These are phyloP conservation scores for Gonioctena quinquepunctata DNA, from an alignment of 1,140 invertebrate genomes.

Conservation along the genomic window DNA sequence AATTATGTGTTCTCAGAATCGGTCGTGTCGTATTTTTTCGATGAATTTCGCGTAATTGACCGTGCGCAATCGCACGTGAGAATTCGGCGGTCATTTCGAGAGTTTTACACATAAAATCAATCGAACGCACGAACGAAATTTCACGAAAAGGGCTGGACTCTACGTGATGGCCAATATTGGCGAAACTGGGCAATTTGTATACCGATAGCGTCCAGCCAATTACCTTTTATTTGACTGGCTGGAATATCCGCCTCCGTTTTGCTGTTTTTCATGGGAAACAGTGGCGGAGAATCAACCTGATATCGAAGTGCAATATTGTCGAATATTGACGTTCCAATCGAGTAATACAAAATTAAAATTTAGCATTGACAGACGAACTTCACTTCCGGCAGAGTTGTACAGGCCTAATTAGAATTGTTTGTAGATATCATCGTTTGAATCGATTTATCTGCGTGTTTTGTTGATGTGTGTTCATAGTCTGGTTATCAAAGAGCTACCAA, in stretches of 20 bases:
- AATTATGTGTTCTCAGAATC: not conserved
- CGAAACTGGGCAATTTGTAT: not conserved
- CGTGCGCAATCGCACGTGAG: slow-evolving; percentile 10
- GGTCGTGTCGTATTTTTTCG: not conserved
- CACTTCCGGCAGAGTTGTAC: too few relatives aligned
- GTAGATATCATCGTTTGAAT: too few relatives aligned
- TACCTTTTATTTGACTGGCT: not conserved
- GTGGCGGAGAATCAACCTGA: too few relatives aligned
- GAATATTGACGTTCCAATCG: too few relatives aligned
- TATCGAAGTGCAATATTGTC: too few relatives aligned
- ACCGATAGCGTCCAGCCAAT: not conserved
- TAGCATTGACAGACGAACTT: too few relatives aligned
- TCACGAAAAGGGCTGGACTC: not conserved
- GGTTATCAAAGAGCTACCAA: too few relatives aligned
- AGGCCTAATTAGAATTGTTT: too few relatives aligned
- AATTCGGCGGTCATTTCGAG: slow-evolving; percentile 11
- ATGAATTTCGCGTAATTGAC: slow-evolving; percentile 5
- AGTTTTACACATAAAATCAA: slow-evolving; percentile 16
- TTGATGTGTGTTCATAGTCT: too few relatives aligned
- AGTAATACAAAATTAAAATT: too few relatives aligned
- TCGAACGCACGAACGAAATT: slow-evolving; percentile 14
- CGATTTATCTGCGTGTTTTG: too few relatives aligned
- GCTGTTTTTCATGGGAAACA: not conserved
- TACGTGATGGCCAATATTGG: not conserved
- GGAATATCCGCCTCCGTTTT: not conserved